Evolutionary conservation across 2,113 vertebrate genomes (phyloP).

Genomic region (Triplophysa tibetana): DNA sequence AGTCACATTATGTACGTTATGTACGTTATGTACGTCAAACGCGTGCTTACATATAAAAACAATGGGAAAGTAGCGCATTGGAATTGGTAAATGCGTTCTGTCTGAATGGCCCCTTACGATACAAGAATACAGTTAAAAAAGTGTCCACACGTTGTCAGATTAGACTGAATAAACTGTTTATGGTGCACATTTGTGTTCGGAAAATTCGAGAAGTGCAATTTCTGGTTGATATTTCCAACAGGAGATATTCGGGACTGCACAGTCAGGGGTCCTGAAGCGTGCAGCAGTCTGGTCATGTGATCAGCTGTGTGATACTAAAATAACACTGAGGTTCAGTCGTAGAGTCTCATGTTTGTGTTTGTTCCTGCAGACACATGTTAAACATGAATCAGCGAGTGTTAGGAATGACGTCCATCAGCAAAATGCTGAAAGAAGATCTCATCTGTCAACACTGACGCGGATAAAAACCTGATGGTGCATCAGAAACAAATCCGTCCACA

Average conservation of each 20-base stretch:
- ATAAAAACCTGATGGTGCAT: background rate
- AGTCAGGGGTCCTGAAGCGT: background rate
- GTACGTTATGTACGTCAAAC: too few species aligned
- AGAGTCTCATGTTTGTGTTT: background rate
- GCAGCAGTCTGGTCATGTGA: conserved; percentile 10
- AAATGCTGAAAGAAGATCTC: conserved; percentile 9
- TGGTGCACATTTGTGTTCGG: too few species aligned
- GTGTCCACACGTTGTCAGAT: too few species aligned
- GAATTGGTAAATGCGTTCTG: too few species aligned
- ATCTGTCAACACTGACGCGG: background rate
- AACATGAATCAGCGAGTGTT: background rate
- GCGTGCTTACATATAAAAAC: too few species aligned
- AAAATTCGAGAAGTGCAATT: too few species aligned
- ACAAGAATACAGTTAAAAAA: too few species aligned
- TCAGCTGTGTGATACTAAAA: background rate
- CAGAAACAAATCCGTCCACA: background rate
- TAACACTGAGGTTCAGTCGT: too few species aligned
- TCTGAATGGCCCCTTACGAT: too few species aligned
- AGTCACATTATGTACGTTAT: too few species aligned
- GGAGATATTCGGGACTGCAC: background rate
- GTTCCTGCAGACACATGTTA: background rate
- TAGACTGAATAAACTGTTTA: too few species aligned
- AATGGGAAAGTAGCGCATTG: too few species aligned
- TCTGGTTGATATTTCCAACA: background rate
- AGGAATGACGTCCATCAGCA: conserved; percentile 22